Conservation (phyloP, 1,140 invertebrate species). For the Camponotus pennsylvanicus region DNA sequence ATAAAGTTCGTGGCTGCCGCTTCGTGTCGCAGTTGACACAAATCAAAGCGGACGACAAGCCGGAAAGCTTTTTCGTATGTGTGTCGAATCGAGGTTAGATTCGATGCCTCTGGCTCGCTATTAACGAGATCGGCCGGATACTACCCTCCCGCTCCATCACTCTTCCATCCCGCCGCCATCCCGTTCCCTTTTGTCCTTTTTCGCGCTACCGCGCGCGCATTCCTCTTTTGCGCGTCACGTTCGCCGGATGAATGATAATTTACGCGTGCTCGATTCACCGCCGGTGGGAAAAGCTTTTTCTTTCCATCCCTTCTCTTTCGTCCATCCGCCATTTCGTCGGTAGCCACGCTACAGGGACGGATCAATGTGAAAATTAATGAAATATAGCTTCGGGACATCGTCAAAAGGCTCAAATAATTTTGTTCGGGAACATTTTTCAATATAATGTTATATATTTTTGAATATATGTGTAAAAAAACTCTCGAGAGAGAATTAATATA, state of each 20-base stretch:
- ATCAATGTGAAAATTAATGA: slow-evolving; percentile 12
- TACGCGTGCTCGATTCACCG: slow-evolving; percentile 60
- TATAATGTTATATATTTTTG: background rate
- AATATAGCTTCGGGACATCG: background rate
- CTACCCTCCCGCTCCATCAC: background rate
- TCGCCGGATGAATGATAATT: slow-evolving; percentile 64
- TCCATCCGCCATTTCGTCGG: background rate
- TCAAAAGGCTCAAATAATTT: slow-evolving; percentile 16
- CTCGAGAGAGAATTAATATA: background rate
- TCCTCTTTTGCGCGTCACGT: slow-evolving; percentile 61
- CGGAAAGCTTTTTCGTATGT: slow-evolving; percentile 66
- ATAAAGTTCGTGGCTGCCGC: slow-evolving; percentile 61
- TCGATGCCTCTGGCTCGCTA: slow-evolving; percentile 61
- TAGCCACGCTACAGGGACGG: slow-evolving; percentile 30
- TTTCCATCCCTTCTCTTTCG: slow-evolving; percentile 14
- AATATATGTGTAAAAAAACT: background rate
- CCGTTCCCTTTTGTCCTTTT: slow-evolving; percentile 49
- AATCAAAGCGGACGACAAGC: slow-evolving; percentile 61
- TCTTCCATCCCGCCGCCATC: background rate
- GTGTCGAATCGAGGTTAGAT: slow-evolving; percentile 63
- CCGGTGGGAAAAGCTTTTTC: slow-evolving; percentile 55
- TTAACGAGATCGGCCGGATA: slow-evolving; percentile 68
- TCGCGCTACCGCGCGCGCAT: slow-evolving; percentile 22
- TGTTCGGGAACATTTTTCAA: background rate
- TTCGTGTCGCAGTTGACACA: slow-evolving; percentile 62